Evolutionary conservation across 2,113 vertebrate species (phyloP), one percentile per base, ranked within the genome.

Genomic region (Ia io): DNA sequence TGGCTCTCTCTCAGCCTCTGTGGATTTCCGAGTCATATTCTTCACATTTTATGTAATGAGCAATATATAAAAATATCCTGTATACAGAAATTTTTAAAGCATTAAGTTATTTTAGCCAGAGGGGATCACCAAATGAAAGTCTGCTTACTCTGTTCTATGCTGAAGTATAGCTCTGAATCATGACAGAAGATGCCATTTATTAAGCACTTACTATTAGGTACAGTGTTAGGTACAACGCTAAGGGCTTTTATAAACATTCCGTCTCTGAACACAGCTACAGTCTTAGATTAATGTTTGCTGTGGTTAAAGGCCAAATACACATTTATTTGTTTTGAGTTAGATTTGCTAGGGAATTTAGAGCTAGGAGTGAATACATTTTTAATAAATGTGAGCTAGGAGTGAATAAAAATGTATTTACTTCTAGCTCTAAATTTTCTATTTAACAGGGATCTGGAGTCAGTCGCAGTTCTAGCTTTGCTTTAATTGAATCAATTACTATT

Each of bases 241-340:
- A 80, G 78, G 65, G 30, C 49, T 82, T 86, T 93, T 70, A 37
- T 63, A 80, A 91, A 70, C 87, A 65, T 79, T 79, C 53, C 10
- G 4, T 84, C 78, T 93, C 65, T 25, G 30, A 91, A 70, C 32
- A 53, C 4, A 87, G 63, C n/a, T 53, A 23, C 69, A 42, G 30
- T 76, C 86, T 83, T 90, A n/a, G 35, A 76, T 88, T 84, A 65
- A 49, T 74, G 56, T 84, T 92, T 78, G 77, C 42, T 77, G 0
- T 73, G 53, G 53, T 56, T 92, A 73, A 84, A 88, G 56, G 79
- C 63, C 67, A 88, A 93, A 18, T 35, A 53, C 44, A 63, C 22
- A 53, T 53, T 71, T 89, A 35, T 93, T 92, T 42, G 42, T 73
- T 93, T 88, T 74, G 70, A 86, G 22, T 94, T 73, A 67, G 37